Evolutionary conservation across 2,888 invertebrate species (phyloP).

Genomic region (Eledona agricola): DNA sequence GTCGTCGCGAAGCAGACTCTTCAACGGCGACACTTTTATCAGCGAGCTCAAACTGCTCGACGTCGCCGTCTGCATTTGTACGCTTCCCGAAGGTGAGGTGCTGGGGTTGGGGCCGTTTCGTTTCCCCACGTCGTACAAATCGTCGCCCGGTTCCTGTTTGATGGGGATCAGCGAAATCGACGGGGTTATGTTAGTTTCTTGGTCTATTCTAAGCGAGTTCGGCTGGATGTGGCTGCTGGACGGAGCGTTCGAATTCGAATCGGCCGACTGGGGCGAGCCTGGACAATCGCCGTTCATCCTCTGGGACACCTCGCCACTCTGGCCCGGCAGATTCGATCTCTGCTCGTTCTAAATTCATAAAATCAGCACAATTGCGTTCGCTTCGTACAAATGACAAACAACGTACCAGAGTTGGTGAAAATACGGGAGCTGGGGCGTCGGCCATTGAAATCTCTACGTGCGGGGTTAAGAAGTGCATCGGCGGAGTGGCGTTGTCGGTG

Average conservation of each 20-base stretch:
- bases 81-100: conserved; percentile 56
- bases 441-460: conserved; percentile 92
- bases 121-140: conserved; percentile 60
- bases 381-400: background rate
- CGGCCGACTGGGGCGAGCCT: conserved; percentile 82
- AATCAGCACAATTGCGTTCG: conserved; percentile 10
- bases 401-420: conserved; percentile 66
- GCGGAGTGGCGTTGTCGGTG: conserved; percentile 87
- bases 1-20: conserved; percentile 85
- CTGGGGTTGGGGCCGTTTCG: conserved; percentile 60
- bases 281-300: conserved; percentile 76
- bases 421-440: conserved; percentile 76
- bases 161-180: conserved; percentile 88
- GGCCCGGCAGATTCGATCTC: conserved; percentile 54
- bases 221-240: conserved; percentile 71
- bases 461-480: conserved; percentile 90
- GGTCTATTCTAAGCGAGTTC: conserved; percentile 59
- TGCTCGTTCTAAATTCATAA: conserved; percentile 58
- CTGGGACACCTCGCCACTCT: conserved; percentile 57
- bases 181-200: conserved; percentile 76
- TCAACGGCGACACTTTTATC: conserved; percentile 85
- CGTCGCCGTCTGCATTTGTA: conserved; percentile 65
- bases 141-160: conserved; percentile 73
- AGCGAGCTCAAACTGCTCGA: conserved; percentile 79
- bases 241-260: conserved; percentile 78